Evolutionary conservation across 2,888 invertebrate species (phyloP).

Genomic region (Homarus gammarus): DNA sequence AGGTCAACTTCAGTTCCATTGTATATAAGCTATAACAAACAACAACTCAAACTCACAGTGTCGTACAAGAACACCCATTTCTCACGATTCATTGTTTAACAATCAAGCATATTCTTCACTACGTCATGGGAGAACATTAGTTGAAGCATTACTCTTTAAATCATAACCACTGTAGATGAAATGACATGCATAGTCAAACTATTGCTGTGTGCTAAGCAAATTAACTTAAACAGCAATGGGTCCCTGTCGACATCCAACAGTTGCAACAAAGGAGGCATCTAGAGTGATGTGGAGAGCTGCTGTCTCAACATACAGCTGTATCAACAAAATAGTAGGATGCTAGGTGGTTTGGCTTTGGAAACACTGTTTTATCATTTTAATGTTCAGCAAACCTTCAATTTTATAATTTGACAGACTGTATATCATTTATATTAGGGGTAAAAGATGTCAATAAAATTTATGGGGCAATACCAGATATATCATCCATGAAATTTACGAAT

Average conservation of each 20-base stretch:
- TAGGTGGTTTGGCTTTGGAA: conserved; percentile 53
- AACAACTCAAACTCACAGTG: conserved; percentile 69
- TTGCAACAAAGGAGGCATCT: conserved; percentile 70
- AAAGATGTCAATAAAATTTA: too few relatives aligned
- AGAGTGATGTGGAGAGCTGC: conserved; percentile 66
- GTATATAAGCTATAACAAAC: conserved; percentile 71
- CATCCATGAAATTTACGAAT: too few relatives aligned
- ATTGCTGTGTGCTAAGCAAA: conserved; percentile 70
- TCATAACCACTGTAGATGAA: conserved; percentile 64
- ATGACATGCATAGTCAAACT: conserved; percentile 70
- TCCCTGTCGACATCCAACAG: conserved; percentile 70
- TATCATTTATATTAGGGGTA: too few relatives aligned
- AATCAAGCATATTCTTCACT: conserved; percentile 61
- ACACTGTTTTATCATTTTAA: conserved; percentile 22
- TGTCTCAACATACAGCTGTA: conserved; percentile 56
- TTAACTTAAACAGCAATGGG: conserved; percentile 67
- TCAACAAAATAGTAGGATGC: conserved; percentile 66
- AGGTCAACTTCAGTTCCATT: conserved; percentile 70
- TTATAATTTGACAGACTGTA: too few relatives aligned
- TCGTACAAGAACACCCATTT: conserved; percentile 65
- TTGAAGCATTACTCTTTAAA: conserved; percentile 64
- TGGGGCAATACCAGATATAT: too few relatives aligned
- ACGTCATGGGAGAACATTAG: conserved; percentile 54
- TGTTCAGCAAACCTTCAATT: too few relatives aligned
- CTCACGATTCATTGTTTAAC: conserved; percentile 64